Evolutionary conservation across 2,888 invertebrate species (phyloP).

Genomic region (Ariolimax columbianus): DNA sequence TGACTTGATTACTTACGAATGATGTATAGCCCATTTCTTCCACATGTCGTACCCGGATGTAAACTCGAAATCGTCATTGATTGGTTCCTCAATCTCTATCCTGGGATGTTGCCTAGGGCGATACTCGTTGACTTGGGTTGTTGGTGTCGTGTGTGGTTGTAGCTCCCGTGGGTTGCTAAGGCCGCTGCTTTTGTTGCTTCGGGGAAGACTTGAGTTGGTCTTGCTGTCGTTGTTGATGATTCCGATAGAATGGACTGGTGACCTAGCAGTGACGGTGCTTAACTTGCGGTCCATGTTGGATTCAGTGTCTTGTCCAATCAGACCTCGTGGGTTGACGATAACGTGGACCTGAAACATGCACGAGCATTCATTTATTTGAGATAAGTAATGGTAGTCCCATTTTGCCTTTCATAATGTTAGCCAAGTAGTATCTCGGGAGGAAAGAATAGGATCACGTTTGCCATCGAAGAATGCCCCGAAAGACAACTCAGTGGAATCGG

Average conservation of each 20-base stretch:
- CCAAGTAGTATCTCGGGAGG: no score
- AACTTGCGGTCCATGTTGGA: neutral
- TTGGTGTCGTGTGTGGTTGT: neutral
- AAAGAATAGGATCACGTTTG: no score
- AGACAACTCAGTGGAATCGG: no score
- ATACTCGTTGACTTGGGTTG: neutral
- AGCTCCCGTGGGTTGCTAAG: neutral
- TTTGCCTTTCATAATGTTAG: no score
- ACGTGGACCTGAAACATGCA: neutral
- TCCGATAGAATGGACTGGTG: neutral
- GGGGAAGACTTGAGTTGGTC: neutral
- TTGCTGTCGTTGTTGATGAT: neutral
- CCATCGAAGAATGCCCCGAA: no score
- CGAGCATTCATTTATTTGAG: no score
- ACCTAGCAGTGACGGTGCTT: neutral
- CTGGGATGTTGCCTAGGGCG: neutral
- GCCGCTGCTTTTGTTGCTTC: neutral
- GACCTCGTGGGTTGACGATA: neutral
- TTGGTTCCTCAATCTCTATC: neutral
- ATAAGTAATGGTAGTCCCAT: neutral
- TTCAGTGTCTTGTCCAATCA: neutral
- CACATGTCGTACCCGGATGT: neutral
- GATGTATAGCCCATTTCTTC: neutral
- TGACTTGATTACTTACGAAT: no score
- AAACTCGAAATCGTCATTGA: neutral